Evolutionary conservation across 2,888 invertebrate genomes (phyloP).

Genomic region (Bembecia ichneumoniformis): DNA sequence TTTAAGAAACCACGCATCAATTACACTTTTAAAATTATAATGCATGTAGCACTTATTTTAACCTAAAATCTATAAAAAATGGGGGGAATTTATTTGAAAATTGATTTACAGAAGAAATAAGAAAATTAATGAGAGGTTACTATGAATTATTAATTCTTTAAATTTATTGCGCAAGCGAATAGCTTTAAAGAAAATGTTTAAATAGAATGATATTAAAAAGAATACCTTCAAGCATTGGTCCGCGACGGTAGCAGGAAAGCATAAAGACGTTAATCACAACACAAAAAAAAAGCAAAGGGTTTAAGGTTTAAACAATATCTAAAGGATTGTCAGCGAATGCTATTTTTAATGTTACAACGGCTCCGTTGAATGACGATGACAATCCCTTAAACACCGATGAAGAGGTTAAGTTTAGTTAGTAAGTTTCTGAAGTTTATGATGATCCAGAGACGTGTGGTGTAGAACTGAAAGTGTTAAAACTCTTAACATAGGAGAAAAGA

Average conservation of each 20-base stretch:
- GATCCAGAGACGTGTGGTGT: slow-evolving; percentile 7
- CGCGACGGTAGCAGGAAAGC: slow-evolving; percentile 65
- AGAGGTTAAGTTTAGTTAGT: slow-evolving; percentile 34
- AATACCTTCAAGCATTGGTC: slow-evolving; percentile 66
- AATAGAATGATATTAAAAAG: background rate
- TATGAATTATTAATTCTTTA: background rate
- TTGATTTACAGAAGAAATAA: too few species aligned
- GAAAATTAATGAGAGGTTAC: background rate
- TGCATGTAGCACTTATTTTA: too few species aligned
- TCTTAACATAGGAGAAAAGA: background rate
- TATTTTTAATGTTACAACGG: slow-evolving; percentile 13
- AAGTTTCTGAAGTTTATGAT: slow-evolving; percentile 20
- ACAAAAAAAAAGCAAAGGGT: slow-evolving; percentile 41
- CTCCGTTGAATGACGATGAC: slow-evolving; percentile 15
- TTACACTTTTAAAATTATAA: too few species aligned
- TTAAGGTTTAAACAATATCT: slow-evolving; percentile 27
- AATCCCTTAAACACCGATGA: slow-evolving; percentile 34
- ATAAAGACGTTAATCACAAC: slow-evolving; percentile 64
- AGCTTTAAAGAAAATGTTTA: slow-evolving; percentile 31
- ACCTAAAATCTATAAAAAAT: too few species aligned
- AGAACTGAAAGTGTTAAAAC: background rate
- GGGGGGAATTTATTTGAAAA: too few species aligned
- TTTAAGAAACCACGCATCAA: too few species aligned
- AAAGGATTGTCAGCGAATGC: slow-evolving; percentile 31
- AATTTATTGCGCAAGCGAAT: slow-evolving; percentile 46